phyloP scores from a whole-genome alignment of 2,888 invertebrate species.

The Drosophila nigritarsus region DNA sequence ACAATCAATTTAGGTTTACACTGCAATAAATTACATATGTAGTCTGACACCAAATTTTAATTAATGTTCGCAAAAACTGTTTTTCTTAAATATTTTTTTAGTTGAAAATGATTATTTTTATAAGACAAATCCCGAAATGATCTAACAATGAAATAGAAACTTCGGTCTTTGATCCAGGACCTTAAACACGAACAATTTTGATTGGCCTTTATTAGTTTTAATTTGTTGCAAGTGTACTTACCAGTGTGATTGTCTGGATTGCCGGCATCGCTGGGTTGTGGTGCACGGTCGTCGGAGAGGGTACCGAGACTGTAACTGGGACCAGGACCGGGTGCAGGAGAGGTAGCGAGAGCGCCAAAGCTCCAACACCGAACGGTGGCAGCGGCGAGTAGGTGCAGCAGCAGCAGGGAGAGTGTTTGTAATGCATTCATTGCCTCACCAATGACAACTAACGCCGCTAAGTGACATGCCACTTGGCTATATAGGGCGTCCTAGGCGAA shows the following conservation, averaged over 20 bases:
- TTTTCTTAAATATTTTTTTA: background rate
- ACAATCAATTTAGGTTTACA: background rate
- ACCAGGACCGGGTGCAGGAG: background rate
- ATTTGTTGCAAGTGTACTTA: conserved; percentile 27
- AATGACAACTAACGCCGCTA: conserved; percentile 56
- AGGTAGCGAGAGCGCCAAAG: conserved; percentile 48
- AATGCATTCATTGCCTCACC: conserved; percentile 55
- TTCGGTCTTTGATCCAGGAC: background rate
- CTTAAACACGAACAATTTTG: background rate
- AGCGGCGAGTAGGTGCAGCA: conserved; percentile 42
- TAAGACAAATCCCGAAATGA: background rate
- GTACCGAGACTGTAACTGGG: background rate
- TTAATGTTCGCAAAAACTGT: background rate
- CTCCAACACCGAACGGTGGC: conserved; percentile 45
- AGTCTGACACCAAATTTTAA: background rate
- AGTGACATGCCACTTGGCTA: conserved; percentile 51
- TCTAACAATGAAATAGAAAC: background rate
- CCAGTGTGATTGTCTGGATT: conserved; percentile 59
- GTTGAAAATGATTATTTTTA: background rate
- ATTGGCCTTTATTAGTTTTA: background rate
- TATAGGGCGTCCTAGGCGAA: conserved; percentile 54
- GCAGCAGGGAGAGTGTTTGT: conserved; percentile 34
- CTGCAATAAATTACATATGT: background rate
- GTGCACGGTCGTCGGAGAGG: conserved; percentile 29
- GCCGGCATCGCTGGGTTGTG: conserved; percentile 56